Evolutionary conservation across 1,140 invertebrate species (phyloP), one percentile per base, ranked within the genome.

Genomic region (Drosophila bipectinata): DNA sequence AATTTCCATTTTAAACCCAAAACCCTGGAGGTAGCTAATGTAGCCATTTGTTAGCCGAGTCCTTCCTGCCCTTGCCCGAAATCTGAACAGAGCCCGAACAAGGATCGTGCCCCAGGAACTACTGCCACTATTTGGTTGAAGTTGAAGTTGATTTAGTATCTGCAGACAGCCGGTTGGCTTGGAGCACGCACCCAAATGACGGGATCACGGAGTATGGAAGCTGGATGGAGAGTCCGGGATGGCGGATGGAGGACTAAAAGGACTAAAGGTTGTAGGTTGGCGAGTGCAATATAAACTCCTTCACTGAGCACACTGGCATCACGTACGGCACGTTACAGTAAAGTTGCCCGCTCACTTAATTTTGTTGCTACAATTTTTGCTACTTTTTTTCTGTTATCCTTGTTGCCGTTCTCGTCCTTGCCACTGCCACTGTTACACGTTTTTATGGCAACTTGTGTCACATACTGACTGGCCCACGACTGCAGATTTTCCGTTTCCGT

Each of bases 81-180:
- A 18, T 9, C 52, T 8, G 52, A 32, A 58, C 26, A 18, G 41
- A n/a, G 14, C 39, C 14, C n/a, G 39, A 7, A 41, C 60, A 54
- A 32, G 66, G 66, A 69, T 69, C 66, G 79, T 83, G 79, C 80
- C 59, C 52, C 53, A 52, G 67, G 21, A 60, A 57, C 39, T 44
- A 64, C 37, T 58, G 58, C 12, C 28, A 14, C 41, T 18, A 37
- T 37, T 37, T 10, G 34, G 10, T 37, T 37, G 5, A 18, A 44
- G 68, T 72, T 82, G 69, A 80, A 82, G 79, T 77, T 90, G 88
- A 90, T 90, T 90, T 88, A 90, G 83, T 88, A 79, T 79, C 83
- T 81, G 74, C 63, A 84, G 88, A 88, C 88, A 88, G 74, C 72
- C 83, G 74, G 82, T 83, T 37, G 34, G 34, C n/a, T 44, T 53